Evolutionary conservation across 2,888 invertebrate species (phyloP), one percentile per base, ranked within the genome.

Genomic region (Phyllotreta cruciferae): DNA sequence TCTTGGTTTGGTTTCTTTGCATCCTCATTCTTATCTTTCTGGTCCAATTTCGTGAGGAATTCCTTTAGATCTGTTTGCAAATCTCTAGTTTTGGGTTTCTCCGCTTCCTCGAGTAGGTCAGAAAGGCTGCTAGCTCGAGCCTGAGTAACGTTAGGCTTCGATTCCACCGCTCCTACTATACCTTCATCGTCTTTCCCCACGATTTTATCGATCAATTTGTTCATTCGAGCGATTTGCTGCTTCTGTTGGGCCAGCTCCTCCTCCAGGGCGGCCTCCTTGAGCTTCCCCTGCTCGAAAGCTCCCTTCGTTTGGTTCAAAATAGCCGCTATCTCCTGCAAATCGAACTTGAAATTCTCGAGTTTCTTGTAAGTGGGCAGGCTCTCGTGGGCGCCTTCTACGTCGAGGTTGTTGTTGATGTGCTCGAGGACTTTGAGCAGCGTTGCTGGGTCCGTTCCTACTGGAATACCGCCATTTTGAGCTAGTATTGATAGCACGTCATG

Each of bases 401-500:
- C 24, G 24, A 24, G 24, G 24, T 39, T 41, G 35, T 57, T 34
- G 55, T 58, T 62, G 1, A 69, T 50, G 13, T 72, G 64, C 9
- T 69, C 60, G n/a, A 72, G 41, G 24, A 67, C 24, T 39, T 54
- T 62, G 7, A 63, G n/a, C 41, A 69, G 13, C 4, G 61, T 49
- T 50, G 61, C 70, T 38, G 55, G 52, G 53, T 54, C 52, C 42
- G 52, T 63, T 60, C 65, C 54, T 47, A 56, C 58, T 9, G 63
- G 53, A 39, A 60, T 49, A 41, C 66, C 60, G 1, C 47, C 61
- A 8, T 70, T 62, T 7, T 73, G 63, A 49, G 72, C 71, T 13
- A 78, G 63, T 10, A 72, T 66, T 10, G 73, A 71, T 11, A 79
- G 62, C 14, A 77, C 66, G 34, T 73, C 66, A n/a, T n/a, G n/a